These are phyloP conservation scores for Narcine bancroftii DNA, from an alignment of 2,113 vertebrate genomes.

Conservation along the genomic window DNA sequence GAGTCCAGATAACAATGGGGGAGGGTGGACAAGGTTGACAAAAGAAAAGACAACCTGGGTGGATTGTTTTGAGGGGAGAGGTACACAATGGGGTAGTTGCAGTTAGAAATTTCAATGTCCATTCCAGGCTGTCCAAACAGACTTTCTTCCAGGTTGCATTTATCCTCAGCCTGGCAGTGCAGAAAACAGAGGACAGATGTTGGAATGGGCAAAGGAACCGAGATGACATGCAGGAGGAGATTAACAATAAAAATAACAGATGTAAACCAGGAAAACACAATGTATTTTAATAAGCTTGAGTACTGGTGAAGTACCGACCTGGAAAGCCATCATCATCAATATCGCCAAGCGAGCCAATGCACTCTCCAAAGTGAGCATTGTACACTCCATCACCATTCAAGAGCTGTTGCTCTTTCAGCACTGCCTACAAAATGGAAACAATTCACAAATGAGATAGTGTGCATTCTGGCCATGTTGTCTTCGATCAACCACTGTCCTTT, in stretches of 20 bases:
- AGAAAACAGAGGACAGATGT: too few relatives aligned
- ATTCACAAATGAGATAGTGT: conserved; percentile 38
- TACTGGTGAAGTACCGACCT: conserved; percentile 58
- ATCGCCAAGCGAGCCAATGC: conserved; percentile 74
- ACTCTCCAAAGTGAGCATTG: conserved; percentile 92
- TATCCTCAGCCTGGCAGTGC: too few relatives aligned
- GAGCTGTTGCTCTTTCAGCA: conserved; percentile 71
- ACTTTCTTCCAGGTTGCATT: too few relatives aligned
- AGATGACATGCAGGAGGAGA: too few relatives aligned
- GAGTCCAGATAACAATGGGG: too few relatives aligned
- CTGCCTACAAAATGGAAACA: conserved; percentile 68
- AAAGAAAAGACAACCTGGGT: too few relatives aligned
- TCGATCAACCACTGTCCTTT: not conserved
- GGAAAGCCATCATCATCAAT: conserved; percentile 87
- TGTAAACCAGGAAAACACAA: not conserved
- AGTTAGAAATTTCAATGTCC: too few relatives aligned
- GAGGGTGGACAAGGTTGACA: too few relatives aligned
- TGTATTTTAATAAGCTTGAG: not conserved
- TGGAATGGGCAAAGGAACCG: too few relatives aligned
- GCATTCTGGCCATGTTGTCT: not conserved
- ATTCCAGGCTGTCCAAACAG: too few relatives aligned
- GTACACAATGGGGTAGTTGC: too few relatives aligned
- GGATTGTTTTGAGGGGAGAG: too few relatives aligned
- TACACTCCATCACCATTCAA: conserved; percentile 70
- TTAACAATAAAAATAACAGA: not conserved